Percentiles rank a stretch among this genome's conserved stretches.
phyloP scores from a whole-genome alignment of 2,113 vertebrate species.

The Balaenoptera acutorostrata region DNA sequence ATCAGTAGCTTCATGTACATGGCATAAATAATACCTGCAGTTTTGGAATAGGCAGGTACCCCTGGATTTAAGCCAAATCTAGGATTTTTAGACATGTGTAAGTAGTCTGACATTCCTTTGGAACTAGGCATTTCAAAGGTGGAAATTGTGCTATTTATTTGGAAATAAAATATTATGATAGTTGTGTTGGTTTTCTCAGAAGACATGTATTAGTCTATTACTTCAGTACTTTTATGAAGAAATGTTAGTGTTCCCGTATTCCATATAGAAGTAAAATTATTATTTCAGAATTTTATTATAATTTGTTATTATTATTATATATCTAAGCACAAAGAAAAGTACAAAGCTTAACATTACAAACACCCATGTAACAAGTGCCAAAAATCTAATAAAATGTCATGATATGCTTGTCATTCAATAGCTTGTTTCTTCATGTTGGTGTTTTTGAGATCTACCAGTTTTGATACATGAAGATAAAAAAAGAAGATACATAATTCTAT shows the following conservation, averaged over 20 bases:
- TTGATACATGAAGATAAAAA: background rate
- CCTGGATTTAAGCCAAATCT: background rate
- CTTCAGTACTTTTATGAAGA: background rate
- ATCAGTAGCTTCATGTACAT: background rate
- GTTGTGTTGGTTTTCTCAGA: background rate
- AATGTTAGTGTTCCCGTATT: background rate
- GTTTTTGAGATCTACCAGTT: background rate
- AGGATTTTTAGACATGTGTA: background rate
- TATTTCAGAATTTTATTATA: background rate
- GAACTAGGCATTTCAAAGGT: slow-evolving; percentile 15
- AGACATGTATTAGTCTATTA: background rate
- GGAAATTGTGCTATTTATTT: background rate
- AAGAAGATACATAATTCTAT: background rate
- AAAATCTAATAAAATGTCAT: background rate
- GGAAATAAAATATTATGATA: background rate
- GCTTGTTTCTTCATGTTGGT: background rate
- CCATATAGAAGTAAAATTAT: background rate
- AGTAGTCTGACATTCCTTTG: background rate
- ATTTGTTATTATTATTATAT: background rate
- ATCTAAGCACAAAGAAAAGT: background rate
- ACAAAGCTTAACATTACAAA: background rate
- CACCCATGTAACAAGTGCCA: background rate
- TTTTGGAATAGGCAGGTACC: background rate
- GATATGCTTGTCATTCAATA: background rate
- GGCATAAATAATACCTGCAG: background rate